Percentiles rank a stretch among this genome's conserved stretches.
Evolutionary conservation across 2,113 vertebrate genomes (phyloP).

Genomic region (Oceanodroma tethys): DNA sequence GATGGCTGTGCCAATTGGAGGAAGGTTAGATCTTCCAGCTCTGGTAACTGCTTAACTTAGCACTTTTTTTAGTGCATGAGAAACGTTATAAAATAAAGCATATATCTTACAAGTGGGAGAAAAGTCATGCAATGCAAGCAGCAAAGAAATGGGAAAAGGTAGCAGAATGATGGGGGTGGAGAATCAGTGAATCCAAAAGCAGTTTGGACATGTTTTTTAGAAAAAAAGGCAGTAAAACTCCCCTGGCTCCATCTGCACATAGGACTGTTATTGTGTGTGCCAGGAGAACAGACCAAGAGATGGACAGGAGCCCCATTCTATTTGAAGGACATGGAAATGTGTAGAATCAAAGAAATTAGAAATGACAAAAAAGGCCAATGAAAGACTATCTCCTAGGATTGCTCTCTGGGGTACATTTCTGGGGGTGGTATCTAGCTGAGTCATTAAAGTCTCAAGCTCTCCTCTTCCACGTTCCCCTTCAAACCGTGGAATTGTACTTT

Average conservation of each 20-base stretch:
- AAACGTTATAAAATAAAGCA: slow-evolving; percentile 47
- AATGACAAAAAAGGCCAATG: not conserved
- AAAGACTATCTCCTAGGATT: not conserved
- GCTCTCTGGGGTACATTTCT: not conserved
- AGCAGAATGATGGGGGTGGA: not conserved
- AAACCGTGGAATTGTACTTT: not conserved
- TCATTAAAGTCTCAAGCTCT: not conserved
- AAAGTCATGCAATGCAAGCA: not conserved
- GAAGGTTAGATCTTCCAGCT: slow-evolving; percentile 21
- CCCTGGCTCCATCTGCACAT: not conserved
- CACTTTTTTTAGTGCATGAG: slow-evolving; percentile 57
- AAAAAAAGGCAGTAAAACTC: not conserved
- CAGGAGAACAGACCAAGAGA: not conserved
- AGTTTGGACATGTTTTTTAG: not conserved
- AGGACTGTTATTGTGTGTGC: not conserved
- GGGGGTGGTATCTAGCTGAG: not conserved
- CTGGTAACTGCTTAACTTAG: slow-evolving; percentile 54
- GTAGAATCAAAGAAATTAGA: not conserved
- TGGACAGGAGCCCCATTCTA: not conserved
- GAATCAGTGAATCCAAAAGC: not conserved
- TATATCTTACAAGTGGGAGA: slow-evolving; percentile 3
- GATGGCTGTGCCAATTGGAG: slow-evolving; percentile 2
- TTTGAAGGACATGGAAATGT: not conserved
- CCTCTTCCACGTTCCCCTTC: not conserved
- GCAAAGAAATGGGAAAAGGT: slow-evolving; percentile 6